These are phyloP conservation scores for Amblyopsis hoosieri DNA, from an alignment of 2,797 vertebrate species.

Conservation along the genomic window DNA sequence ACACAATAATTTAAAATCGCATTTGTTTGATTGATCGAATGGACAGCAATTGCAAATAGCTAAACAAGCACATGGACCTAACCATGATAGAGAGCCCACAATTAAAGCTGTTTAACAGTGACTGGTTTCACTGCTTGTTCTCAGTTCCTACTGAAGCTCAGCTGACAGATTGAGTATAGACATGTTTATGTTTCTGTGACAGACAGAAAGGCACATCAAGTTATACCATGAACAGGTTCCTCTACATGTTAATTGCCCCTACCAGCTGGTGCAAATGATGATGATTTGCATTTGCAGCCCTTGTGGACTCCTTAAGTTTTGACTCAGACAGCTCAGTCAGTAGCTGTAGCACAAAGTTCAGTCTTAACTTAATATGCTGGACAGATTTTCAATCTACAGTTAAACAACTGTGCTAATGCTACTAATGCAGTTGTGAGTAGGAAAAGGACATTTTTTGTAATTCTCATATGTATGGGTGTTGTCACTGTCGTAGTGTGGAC, in stretches of 20 bases:
- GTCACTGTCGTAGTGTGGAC: too few relatives aligned
- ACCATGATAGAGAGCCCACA: not conserved
- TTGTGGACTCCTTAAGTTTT: constrained; percentile 63
- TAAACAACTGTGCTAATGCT: constrained; percentile 12
- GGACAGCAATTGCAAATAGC: too few relatives aligned
- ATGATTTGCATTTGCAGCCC: constrained; percentile 51
- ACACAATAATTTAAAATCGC: not conserved
- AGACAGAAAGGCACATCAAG: constrained; percentile 37
- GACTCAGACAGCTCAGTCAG: constrained; percentile 47
- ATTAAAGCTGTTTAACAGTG: constrained; percentile 1
- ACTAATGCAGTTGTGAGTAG: not conserved
- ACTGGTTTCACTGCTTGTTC: constrained; percentile 18
- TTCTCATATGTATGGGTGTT: too few relatives aligned
- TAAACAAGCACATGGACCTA: not conserved
- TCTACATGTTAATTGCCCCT: constrained; percentile 73
- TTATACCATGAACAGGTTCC: constrained; percentile 67
- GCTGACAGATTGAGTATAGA: constrained; percentile 37
- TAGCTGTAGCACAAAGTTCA: constrained; percentile 35
- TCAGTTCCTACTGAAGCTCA: constrained; percentile 28
- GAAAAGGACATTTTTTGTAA: too few relatives aligned
- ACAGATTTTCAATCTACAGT: constrained; percentile 17
- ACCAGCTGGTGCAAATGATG: constrained; percentile 62
- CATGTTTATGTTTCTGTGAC: constrained; percentile 38
- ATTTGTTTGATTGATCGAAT: constrained; percentile 7
- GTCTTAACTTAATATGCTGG: constrained; percentile 25